phyloP scores from a whole-genome alignment of 2,888 invertebrate species.

The Eupithecia vulgata region DNA sequence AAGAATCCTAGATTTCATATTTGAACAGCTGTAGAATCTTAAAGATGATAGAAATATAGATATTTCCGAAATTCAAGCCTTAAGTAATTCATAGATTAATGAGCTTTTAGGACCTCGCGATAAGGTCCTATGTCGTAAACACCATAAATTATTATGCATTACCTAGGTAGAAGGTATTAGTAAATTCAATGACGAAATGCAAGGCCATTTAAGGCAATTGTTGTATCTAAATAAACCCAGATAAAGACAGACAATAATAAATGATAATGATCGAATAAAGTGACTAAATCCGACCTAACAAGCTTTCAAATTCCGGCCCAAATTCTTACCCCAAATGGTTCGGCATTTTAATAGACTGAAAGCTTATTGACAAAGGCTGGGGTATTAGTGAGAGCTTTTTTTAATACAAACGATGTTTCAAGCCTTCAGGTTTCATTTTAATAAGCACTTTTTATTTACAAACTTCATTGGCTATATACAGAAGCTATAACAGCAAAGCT shows the following conservation, averaged over 20 bases:
- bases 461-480: no score
- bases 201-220: constrained; percentile 8
- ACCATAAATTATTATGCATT: not conserved
- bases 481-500: no score
- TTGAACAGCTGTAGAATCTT: no score
- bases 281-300: constrained; percentile 17
- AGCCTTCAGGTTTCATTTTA: not conserved
- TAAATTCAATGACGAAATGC: constrained; percentile 2
- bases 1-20: no score
- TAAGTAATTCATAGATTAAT: no score
- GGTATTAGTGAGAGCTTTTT: not conserved
- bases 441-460: not conserved
- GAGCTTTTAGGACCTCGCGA: no score
- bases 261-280: constrained; percentile 11
- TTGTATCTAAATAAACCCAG: constrained; percentile 6
- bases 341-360: constrained; percentile 29
- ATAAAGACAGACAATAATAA: constrained; percentile 8
- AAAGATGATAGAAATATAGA: no score
- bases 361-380: constrained; percentile 9
- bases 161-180: not conserved
- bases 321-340: constrained; percentile 29
- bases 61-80: no score
- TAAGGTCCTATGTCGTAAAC: not conserved
- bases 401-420: constrained; percentile 3
- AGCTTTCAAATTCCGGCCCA: constrained; percentile 24